phyloP scores from a whole-genome alignment of 2,113 vertebrate species.

The Cyanoliseus patagonus region DNA sequence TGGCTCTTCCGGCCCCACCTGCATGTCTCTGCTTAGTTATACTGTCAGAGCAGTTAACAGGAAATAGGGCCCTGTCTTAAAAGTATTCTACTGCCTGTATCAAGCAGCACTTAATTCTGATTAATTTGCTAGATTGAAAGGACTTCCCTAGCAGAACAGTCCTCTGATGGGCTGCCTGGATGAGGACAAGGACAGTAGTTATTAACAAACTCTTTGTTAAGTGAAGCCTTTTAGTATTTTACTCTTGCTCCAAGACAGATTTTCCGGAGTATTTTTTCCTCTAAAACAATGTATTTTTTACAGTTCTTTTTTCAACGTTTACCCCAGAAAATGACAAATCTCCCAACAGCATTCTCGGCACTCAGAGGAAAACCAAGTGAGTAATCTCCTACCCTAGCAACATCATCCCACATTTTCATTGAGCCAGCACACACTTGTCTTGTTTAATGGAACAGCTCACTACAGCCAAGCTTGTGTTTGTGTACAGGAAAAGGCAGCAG shows the following conservation, averaged over 20 bases:
- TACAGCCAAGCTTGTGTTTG: not conserved
- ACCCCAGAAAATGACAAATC: not conserved
- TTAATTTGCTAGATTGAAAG: not conserved
- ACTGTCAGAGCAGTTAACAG: not conserved
- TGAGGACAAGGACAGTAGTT: not conserved
- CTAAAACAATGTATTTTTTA: not conserved
- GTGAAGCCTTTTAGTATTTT: not conserved
- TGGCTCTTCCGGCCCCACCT: not conserved
- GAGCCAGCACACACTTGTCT: not conserved
- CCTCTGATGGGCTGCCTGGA: not conserved
- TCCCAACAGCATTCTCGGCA: not conserved
- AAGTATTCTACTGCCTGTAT: not conserved
- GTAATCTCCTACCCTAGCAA: not conserved
- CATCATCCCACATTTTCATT: not conserved
- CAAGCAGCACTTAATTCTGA: not conserved
- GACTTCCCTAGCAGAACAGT: not conserved
- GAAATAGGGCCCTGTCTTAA: not conserved
- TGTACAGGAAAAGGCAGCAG: not conserved
- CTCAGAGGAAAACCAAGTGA: not conserved
- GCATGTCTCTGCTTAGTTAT: not conserved
- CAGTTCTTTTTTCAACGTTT: not conserved
- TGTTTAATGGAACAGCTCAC: not conserved
- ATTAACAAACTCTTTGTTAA: not conserved
- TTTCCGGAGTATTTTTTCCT: not conserved
- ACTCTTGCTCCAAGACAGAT: not conserved